Evolutionary conservation across 35 echinoderm and acorn worm species (phyloP), one percentile per base, ranked within the genome.

Genomic region (Holothuria glaberrima): DNA sequence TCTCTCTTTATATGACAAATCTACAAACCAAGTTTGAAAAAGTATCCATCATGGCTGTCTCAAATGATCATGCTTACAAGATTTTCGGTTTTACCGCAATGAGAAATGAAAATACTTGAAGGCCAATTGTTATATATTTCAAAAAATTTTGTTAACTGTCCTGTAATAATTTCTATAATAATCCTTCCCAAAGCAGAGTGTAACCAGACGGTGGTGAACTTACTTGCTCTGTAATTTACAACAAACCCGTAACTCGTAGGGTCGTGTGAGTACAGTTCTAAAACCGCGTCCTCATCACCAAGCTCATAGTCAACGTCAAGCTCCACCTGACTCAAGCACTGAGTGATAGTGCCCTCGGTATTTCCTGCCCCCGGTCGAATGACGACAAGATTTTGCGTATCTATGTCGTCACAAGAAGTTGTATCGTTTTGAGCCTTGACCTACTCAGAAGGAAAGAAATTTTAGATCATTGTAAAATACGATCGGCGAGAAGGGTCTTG

Each of bases 201-300:
- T 46, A 46, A 10, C 44, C 10, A 10, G 44, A 46, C 10, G 44
- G 44, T n/a, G 44, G 44, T 4, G 67, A 22, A 86, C 83, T 86
- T 24, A 86, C 83, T 67, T 64, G 83, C 83, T 86, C 32, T 32
- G 48, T 86, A 86, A 69, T 86, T 59, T 12, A 86, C 59, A 13
- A 86, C 59, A 68, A 86, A 86, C 19, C 83, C 83, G 38, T 67
- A 86, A 12, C 12, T 33, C 9, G 22, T 86, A 30, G 83, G 59
- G 26, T 86, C 83, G 45, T 64, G 59, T 9, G 83, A 86, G 28
- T 86, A 86, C 6, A 86, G 38, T 86, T 86, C 83, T 59, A 86
- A 26, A 9, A 86, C 61, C 9, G 83, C 83, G 32, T 86, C 61
- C 48, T 86, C 83, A 32, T 41, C 48, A 17, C 67, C 19, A 48